Percentiles rank a stretch among this genome's conserved stretches.
These are phyloP conservation scores for Antidorcas marsupialis DNA, from an alignment of 2,113 vertebrate genomes.

Conservation along the genomic window DNA sequence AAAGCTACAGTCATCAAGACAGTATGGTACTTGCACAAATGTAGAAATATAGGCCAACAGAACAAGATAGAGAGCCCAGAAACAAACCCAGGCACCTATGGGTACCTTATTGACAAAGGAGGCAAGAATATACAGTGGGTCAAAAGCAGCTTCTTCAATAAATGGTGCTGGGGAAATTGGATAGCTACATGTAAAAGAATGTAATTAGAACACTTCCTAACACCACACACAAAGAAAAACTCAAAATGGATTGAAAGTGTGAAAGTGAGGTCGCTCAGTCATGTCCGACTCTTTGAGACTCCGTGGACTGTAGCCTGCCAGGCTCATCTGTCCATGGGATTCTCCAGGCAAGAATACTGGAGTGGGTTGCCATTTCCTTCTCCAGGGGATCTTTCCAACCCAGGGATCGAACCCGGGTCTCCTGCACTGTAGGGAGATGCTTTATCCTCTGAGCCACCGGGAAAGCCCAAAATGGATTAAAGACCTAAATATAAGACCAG, in stretches of 20 bases:
- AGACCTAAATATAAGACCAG: background rate
- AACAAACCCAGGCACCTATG: background rate
- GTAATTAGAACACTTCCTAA: background rate
- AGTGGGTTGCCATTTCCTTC: too few species aligned
- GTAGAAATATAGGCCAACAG: background rate
- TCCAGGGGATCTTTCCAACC: too few species aligned
- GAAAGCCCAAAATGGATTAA: background rate
- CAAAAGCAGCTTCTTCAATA: background rate
- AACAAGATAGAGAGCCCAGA: background rate
- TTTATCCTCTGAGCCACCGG: too few species aligned
- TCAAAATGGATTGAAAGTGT: background rate
- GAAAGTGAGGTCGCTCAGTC: too few species aligned
- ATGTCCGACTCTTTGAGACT: too few species aligned
- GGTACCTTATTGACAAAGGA: background rate
- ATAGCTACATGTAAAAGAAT: background rate
- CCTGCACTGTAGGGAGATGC: too few species aligned
- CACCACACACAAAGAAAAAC: background rate
- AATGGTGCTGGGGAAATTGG: background rate
- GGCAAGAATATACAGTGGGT: background rate
- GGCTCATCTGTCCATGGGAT: too few species aligned
- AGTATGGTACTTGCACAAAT: background rate
- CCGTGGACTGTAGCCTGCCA: too few species aligned
- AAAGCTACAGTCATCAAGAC: background rate
- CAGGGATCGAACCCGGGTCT: too few species aligned
- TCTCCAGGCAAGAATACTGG: too few species aligned